Evolutionary conservation across 2,888 invertebrate genomes (phyloP), one percentile per base, ranked within the genome.

Genomic region (Strigamia crassipes): DNA sequence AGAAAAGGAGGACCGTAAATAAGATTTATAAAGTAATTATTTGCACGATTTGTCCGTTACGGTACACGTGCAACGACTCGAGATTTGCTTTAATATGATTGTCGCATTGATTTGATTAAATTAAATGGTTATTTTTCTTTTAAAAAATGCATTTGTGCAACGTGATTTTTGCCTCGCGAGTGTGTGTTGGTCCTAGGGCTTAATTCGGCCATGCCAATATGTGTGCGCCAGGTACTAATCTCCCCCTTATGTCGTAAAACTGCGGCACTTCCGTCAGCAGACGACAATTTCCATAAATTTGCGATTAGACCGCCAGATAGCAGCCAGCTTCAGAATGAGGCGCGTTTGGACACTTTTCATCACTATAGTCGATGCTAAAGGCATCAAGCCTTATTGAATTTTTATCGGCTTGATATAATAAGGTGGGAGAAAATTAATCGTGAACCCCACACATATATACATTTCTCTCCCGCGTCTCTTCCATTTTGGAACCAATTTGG

Each of bases 251-350:
- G 73, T 73, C 73, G 73, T 73, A 73, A 73, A 73, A 73, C 73
- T 73, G 73, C 73, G 73, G 73, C 73, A 73, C 73, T 73, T 73
- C 73, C 73, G 73, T 73, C 73, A 73, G 73, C 73, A 73, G 73
- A 73, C 73, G 73, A 73, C 73, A 73, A 73, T 73, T 73, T 73
- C 73, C 73, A 73, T 73, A 73, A 73, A 73, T 73, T 73, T 73
- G 73, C 73, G 73, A 73, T 73, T 73, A 73, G 73, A 73, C 73
- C 73, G 73, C 27, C 73, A 73, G 73, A 73, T 73, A 73, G 73
- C 73, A 31, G 18, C 56, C 73, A 31, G 73, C 73, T 73, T 13
- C 73, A 31, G 73, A 73, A 73, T 31, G 23, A 73, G 73, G 12
- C 27, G 73, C 56, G 73, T 73, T 27, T 73, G 73, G 73, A 73